Evolutionary conservation across 1,140 invertebrate genomes (phyloP), one percentile per base, ranked within the genome.

Genomic region (Drosophila nebulosa): DNA sequence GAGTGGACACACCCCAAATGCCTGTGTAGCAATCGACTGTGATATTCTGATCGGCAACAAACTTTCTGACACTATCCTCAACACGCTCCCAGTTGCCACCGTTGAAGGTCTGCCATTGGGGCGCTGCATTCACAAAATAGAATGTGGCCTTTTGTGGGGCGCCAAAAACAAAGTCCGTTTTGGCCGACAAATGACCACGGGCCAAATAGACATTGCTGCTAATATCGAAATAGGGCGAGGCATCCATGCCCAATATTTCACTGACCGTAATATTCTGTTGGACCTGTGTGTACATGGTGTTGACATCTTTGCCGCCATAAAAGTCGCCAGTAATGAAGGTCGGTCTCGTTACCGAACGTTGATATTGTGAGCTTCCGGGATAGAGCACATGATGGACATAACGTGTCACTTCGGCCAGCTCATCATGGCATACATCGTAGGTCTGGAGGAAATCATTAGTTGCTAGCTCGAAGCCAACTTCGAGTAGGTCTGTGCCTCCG

Each of bases 51-150:
- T 69, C 75, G 1, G 64, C 57, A 1, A 91, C 92, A 18, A 92
- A 93, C 10, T 89, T 90, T 12, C 93, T 69, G 0, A 92, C 89
- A 63, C 91, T 91, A 9, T 89, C 78, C 72, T 94, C 93, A 12
- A 93, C 68, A 12, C 79, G 78, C 22, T 93, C 92, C 94, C 95
- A 95, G 85, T 95, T 95, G 21, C 93, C 93, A 32, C 89, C 93
- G 66, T 95, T 95, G 64, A 95, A 93, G 6, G 92, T 93, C 64
- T 95, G 94, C 94, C 94, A 95, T 77, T 91, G 94, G 0, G 94
- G 94, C 1, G 93, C 94, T 10, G 90, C 93, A 81, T 95, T 95
- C 4, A 94, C 92, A 74, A 94, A 95, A 71, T 93, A 93, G 80
- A 94, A 95, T 1, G 94, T 94, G 1, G 94, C 91, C 7, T 93